A percentile compares a stretch with the other conserved stretches of the same genome.
phyloP scores from a whole-genome alignment of 2,113 vertebrate genomes.

The Pluvianellus socialis region DNA sequence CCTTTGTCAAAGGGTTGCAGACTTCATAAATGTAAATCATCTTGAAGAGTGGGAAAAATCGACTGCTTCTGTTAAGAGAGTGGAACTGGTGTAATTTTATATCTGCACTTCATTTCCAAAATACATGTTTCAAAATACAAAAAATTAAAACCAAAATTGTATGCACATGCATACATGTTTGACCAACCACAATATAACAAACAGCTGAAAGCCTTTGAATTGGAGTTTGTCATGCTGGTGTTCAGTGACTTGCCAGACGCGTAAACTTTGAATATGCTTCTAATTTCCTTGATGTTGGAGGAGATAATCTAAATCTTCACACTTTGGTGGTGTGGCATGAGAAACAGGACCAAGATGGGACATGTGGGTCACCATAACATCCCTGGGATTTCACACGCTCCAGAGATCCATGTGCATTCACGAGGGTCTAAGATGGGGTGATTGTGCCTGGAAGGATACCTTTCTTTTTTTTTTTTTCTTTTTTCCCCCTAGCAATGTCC shows the following conservation, averaged over 20 bases:
- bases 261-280: background rate
- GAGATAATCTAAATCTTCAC: background rate
- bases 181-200: background rate
- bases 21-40: background rate
- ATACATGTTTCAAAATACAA: background rate
- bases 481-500: background rate
- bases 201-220: background rate
- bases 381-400: background rate
- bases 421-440: constrained; percentile 45
- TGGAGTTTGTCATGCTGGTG: background rate
- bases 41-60: background rate
- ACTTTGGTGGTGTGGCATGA: constrained; percentile 51
- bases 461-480: background rate
- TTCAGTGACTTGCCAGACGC: constrained; percentile 6
- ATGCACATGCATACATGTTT: background rate
- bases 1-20: background rate
- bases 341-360: background rate
- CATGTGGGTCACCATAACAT: background rate
- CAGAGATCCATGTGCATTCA: constrained; percentile 12
- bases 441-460: constrained; percentile 29
- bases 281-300: background rate
- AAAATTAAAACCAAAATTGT: background rate
- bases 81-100: background rate
- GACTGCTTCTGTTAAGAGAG: background rate
- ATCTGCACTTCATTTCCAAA: background rate